These are phyloP conservation scores for Turritopsis rubra DNA, from an alignment of 30 jellyfish, hydroid and myxozoan genomes.

Conservation along the genomic window DNA sequence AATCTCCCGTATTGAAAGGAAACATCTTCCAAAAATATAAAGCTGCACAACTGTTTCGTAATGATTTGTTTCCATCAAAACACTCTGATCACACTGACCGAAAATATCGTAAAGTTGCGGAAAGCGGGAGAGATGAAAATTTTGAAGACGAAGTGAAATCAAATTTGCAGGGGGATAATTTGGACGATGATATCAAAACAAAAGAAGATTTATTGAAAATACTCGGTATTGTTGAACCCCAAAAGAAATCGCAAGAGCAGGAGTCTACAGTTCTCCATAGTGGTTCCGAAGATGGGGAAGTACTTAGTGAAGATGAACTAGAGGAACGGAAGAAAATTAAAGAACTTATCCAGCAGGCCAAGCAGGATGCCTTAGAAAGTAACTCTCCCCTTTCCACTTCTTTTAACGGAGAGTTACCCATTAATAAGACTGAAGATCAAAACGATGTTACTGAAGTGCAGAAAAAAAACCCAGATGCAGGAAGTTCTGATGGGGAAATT, in stretches of 20 bases:
- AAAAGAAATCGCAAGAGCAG: background rate
- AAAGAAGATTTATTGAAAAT: conserved; percentile 33
- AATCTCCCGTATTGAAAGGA: conserved; percentile 35
- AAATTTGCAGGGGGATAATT: background rate
- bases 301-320: conserved; percentile 32
- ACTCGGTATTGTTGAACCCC: conserved; percentile 19
- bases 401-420: background rate
- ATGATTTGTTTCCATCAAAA: conserved; percentile 29
- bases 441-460: background rate
- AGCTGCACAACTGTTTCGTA: conserved; percentile 19
- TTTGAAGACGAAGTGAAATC: conserved; percentile 8
- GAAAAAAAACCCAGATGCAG: conserved; percentile 3
- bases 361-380: conserved; percentile 14
- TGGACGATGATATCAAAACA: conserved; percentile 17
- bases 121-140: conserved; percentile 30
- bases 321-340: conserved; percentile 19
- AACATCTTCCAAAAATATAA: conserved; percentile 40
- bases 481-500: conserved; percentile 36
- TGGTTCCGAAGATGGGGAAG: conserved; percentile 48
- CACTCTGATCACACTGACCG: conserved; percentile 39
- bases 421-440: conserved; percentile 12
- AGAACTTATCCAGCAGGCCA: conserved; percentile 27
- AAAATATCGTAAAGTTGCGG: conserved; percentile 35
- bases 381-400: background rate
- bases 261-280: conserved; percentile 6